Base-by-base conservation (phyloP, 2,888 invertebrate genomes). In the Melitaea athalia region DNA sequence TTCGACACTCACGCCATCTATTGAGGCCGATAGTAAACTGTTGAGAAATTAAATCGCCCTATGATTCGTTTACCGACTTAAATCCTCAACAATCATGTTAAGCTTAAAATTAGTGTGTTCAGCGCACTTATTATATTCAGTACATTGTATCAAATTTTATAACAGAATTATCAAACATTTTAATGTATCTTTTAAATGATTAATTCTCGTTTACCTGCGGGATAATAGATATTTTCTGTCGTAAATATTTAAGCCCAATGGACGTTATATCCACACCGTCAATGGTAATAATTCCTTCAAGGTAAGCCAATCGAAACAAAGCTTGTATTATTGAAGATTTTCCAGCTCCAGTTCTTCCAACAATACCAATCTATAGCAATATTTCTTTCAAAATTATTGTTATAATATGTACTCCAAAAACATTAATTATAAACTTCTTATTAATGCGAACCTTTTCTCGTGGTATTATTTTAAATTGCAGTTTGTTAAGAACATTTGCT, bases 291-390 rank as follows among this genome's bases (percentile, higher is more conserved):
- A 85, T 85, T 0, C 97, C 97, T 57, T 94, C 94, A 33, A 94
- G 79, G 75, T 94, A 94, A 0, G 95, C 95, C 69, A 97, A 77
- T 71, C 93, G 81, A 74, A 96, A 96, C 66, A 97, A 81, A 7
- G 95, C 95, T 70, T 94, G 93, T 62, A 96, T 95, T 57, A 96
- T 86, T 0, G 96, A 95, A 1, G 95, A 95, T 79, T 96, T 95
- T 0, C 95, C 95, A 0, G 95, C 95, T 1, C 95, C 95, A 0
- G 95, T 95, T 76, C 95, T 85, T 0, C 95, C 95, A 4, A 95
- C 95, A 49, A 95, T 94, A 0, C 95, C 95, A 43, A 95, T 86
- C 94, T 92, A 71, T 10, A 62, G 24, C 5, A 12, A 45, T 43
- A n/a, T 14, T 47, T n/a, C 3, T 33, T 55, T 45, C 7, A 43